Base-by-base conservation (phyloP, 1,140 invertebrate species). In the Oreohelix idahoensis region DNA sequence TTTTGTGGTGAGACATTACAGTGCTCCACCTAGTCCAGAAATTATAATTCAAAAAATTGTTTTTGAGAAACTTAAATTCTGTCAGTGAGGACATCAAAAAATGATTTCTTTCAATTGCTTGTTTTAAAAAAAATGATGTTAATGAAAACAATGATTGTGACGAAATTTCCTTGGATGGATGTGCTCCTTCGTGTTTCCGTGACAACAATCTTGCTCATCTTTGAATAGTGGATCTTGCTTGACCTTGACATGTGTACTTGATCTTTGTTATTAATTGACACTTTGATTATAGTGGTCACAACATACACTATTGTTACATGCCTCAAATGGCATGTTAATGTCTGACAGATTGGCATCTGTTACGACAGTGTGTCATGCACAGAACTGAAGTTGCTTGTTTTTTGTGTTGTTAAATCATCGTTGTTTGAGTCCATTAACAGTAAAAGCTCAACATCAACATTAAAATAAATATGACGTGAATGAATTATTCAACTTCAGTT, bases 81-180 rank as follows among this genome's bases (percentile, higher is more conserved):
- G n/a, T n/a, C n/a, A n/a, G n/a, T n/a, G n/a, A n/a, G n/a, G n/a
- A n/a, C n/a, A n/a, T n/a, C n/a, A n/a, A n/a, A n/a, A n/a, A n/a
- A n/a, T n/a, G n/a, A n/a, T n/a, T n/a, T n/a, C n/a, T n/a, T n/a
- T n/a, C n/a, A n/a, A n/a, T n/a, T n/a, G n/a, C n/a, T n/a, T n/a
- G n/a, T n/a, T n/a, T n/a, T n/a, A n/a, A n/a, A n/a, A n/a, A n/a
- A n/a, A n/a, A n/a, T n/a, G n/a, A n/a, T n/a, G n/a, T n/a, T n/a
- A 58, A n/a, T 29, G 70, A 81, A 39, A 73, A 82, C 70, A 49
- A 71, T 45, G 45, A 71, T 71, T 36, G 29, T 51, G 84, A 85
- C 84, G 84, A 85, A 85, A 83, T 85, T 84, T 85, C 49, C 26
- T 82, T 83, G 39, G 74, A 85, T 83, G 84, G 84, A 85, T 85